Percentiles rank a stretch among this genome's conserved stretches.
These are phyloP conservation scores for Holothuria glaberrima DNA, from an alignment of 35 echinoderm and acorn worm species.

Conservation along the genomic window DNA sequence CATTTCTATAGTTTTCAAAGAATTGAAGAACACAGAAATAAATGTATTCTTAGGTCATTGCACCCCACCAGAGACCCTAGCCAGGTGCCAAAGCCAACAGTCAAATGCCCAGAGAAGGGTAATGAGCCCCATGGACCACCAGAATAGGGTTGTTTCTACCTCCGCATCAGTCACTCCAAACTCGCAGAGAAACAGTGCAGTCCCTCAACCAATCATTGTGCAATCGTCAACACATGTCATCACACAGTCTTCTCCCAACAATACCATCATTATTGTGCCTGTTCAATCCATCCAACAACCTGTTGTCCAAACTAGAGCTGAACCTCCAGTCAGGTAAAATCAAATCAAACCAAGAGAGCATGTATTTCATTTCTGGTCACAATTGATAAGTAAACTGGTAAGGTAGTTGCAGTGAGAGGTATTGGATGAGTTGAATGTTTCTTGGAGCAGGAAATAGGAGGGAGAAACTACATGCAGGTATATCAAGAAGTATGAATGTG, in stretches of 20 bases:
- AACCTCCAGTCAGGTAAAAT: neutral
- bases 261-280: neutral
- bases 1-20: neutral
- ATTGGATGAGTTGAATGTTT: too few relatives aligned
- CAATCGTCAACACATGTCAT: neutral
- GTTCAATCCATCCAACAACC: neutral
- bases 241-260: neutral
- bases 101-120: neutral
- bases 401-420: too few relatives aligned
- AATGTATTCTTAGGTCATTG: slow-evolving; percentile 1
- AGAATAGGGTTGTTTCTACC: too few relatives aligned
- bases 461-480: too few relatives aligned
- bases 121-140: neutral
- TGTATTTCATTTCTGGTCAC: too few relatives aligned
- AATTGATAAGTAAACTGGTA: too few relatives aligned
- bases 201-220: too few relatives aligned
- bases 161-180: too few relatives aligned
- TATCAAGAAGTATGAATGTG: too few relatives aligned
- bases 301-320: neutral
- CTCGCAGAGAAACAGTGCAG: too few relatives aligned
- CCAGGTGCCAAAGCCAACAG: neutral
- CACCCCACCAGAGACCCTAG: neutral
- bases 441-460: too few relatives aligned
- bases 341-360: neutral
- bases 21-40: slow-evolving; percentile 1